Conservation (phyloP, 2,797 vertebrate genomes). For the Acanthis flammea region DNA sequence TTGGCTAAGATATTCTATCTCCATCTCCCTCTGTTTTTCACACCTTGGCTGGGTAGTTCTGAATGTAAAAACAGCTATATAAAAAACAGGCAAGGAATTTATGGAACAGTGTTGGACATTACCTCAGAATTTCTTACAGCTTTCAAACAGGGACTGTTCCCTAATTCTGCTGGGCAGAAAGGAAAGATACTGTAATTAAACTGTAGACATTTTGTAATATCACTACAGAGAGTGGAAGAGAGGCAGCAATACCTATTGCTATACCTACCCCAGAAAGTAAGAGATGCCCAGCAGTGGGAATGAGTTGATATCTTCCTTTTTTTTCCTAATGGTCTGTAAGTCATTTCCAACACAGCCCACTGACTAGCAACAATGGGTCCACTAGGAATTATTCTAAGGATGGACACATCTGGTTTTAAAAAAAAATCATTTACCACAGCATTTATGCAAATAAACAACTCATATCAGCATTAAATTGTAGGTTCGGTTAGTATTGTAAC, state of each 20-base stretch:
- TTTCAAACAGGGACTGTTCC: neutral
- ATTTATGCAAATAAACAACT: neutral
- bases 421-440: neutral
- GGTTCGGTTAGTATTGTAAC: neutral
- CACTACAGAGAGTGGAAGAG: neutral
- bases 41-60: neutral
- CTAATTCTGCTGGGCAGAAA: neutral
- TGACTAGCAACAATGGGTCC: neutral
- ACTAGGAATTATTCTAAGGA: neutral
- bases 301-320: neutral
- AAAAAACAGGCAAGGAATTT: neutral
- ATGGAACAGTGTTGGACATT: neutral
- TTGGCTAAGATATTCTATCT: neutral
- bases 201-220: neutral
- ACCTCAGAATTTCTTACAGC: neutral
- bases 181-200: neutral
- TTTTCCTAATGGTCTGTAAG: neutral
- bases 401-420: neutral
- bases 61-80: neutral
- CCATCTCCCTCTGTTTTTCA: neutral
- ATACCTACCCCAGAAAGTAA: neutral
- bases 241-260: neutral
- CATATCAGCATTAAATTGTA: neutral
- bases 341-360: neutral
- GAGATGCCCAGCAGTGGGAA: neutral